phyloP scores from a whole-genome alignment of 2,888 invertebrate species.

The Melanostoma scalare region DNA sequence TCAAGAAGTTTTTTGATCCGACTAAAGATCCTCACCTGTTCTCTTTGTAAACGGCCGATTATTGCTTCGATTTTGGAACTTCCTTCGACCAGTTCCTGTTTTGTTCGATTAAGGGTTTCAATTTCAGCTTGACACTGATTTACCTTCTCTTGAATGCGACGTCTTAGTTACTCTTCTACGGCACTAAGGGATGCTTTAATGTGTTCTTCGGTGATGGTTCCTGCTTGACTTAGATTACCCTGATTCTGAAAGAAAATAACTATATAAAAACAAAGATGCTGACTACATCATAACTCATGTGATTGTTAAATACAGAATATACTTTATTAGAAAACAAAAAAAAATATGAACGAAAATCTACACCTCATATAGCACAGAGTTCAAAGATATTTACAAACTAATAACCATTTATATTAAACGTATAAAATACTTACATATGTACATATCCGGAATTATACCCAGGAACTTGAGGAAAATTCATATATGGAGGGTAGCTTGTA shows the following conservation, averaged over 20 bases:
- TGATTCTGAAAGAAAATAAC: constrained; percentile 76
- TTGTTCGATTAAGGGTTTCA: constrained; percentile 93
- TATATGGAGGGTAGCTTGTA: constrained; percentile 83
- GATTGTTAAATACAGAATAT: too few relatives aligned
- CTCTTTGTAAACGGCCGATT: constrained; percentile 88
- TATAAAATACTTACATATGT: constrained; percentile 75
- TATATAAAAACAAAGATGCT: too few relatives aligned
- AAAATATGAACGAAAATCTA: too few relatives aligned
- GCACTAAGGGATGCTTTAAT: constrained; percentile 97
- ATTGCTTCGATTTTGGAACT: constrained; percentile 91
- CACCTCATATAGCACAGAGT: too few relatives aligned
- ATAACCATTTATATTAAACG: too few relatives aligned
- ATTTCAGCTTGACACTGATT: constrained; percentile 96
- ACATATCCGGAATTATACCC: constrained; percentile 78
- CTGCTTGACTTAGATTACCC: constrained; percentile 83
- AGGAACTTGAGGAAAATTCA: constrained; percentile 80
- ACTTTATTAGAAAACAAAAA: background rate
- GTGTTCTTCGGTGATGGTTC: constrained; percentile 97
- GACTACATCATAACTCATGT: too few relatives aligned
- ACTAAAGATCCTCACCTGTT: constrained; percentile 83
- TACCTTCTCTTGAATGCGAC: constrained; percentile 93
- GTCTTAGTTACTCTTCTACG: constrained; percentile 95
- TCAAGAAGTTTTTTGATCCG: too few relatives aligned
- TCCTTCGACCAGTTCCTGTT: constrained; percentile 93
- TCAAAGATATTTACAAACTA: too few relatives aligned